phyloP scores from a whole-genome alignment of 2,888 invertebrate species.

The Eupithecia subfuscata region DNA sequence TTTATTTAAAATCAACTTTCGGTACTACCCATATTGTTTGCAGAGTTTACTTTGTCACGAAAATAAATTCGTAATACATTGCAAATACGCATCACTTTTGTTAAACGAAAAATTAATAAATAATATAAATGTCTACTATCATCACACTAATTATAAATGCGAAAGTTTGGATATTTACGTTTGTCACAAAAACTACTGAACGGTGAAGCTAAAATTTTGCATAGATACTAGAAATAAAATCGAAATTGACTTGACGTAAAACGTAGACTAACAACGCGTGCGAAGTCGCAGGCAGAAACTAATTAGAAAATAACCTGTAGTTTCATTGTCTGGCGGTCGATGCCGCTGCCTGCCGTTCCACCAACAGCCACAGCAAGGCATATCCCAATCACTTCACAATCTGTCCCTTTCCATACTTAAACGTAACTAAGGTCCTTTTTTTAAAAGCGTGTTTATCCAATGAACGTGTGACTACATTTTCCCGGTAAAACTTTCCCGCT shows the following conservation, averaged over 20 bases:
- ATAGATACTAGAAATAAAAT: background rate
- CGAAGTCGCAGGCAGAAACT: background rate
- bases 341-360: conserved; percentile 80
- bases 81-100: background rate
- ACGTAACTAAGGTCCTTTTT: conserved; percentile 11
- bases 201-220: background rate
- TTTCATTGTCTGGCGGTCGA: conserved; percentile 72
- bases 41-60: background rate
- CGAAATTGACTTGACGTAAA: background rate
- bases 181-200: background rate
- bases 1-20: no score
- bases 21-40: no score
- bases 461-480: conserved; percentile 43
- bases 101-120: no score
- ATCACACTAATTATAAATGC: background rate
- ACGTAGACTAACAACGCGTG: background rate
- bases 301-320: conserved; percentile 62
- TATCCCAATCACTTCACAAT: conserved; percentile 51
- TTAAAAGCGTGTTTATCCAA: conserved; percentile 37
- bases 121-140: background rate
- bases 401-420: conserved; percentile 35
- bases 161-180: background rate
- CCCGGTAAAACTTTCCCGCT: conserved; percentile 46
- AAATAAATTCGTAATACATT: background rate
- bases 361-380: conserved; percentile 82